Evolutionary conservation across 2,113 vertebrate species (phyloP).

Genomic region (Xenotilapia flavipinnis): DNA sequence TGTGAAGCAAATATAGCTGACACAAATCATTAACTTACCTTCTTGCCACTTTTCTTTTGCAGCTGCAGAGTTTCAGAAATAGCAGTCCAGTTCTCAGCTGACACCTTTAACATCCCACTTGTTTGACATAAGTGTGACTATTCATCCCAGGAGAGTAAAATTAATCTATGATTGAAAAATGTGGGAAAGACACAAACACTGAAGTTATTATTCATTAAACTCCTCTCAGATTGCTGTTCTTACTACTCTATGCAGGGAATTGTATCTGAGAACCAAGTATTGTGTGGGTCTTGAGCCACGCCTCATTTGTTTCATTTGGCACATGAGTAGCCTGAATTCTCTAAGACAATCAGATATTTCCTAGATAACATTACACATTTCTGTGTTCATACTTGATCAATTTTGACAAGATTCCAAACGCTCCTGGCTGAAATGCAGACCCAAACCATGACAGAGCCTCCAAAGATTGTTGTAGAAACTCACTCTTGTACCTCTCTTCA

Average conservation of each 20-base stretch:
- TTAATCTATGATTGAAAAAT: neutral
- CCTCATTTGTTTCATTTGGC: neutral
- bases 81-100: conserved; percentile 18
- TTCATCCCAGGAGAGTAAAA: neutral
- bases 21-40: conserved; percentile 32
- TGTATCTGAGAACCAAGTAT: neutral
- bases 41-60: conserved; percentile 11
- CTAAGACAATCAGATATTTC: neutral
- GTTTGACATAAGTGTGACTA: neutral
- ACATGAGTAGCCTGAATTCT: neutral
- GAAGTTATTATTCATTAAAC: neutral
- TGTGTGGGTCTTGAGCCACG: neutral
- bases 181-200: neutral
- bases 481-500: neutral
- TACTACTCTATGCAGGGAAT: neutral
- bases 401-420: neutral
- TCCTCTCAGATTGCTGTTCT: neutral
- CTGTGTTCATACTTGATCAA: neutral
- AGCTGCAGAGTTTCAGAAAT: conserved; percentile 36
- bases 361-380: neutral
- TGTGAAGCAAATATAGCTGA: conserved; percentile 32
- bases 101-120: neutral
- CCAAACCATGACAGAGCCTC: neutral
- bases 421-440: neutral
- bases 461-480: neutral